Evolutionary conservation across 2,113 vertebrate species (phyloP), one percentile per base, ranked within the genome.

Genomic region (Cheirogaleus medius): DNA sequence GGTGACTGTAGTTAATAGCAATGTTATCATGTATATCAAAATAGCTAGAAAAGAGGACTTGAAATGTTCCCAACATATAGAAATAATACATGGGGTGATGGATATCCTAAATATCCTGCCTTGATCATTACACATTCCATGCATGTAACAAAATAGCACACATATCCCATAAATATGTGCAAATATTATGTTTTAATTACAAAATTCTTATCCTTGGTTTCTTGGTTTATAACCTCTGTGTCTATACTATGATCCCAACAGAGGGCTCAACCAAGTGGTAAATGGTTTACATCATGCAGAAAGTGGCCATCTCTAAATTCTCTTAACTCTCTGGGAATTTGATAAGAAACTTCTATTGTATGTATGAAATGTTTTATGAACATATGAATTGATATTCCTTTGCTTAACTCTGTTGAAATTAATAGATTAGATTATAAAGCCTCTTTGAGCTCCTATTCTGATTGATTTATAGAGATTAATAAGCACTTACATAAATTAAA

Each of bases 301-400:
- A 68, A 78, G 25, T 11, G 82, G 21, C 2, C 5, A 49, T 49
- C 18, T 12, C 39, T 6, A 37, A 39, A 49, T 52, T 87, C 32
- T 4, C 6, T 14, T 83, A 32, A 18, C 9, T 56, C 11, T 86
- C 64, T 56, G 39, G 27, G 58, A 29, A 25, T 76, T 84, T 90
- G 32, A 63, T 86, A 37, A 80, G 47, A 80, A 39, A 44, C 3
- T 64, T 87, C 54, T 60, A n/a, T 52, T 83, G 14, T 84, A 11
- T 93, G 47, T 54, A 17, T 87, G 9, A 90, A 71, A 66, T 88
- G 8, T 54, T 84, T 91, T 69, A 42, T 91, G 49, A 85, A 47
- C 18, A 68, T 60, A 69, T 32, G 6, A 21, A 80, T 76, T 92
- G 42, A 25, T 85, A 80, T 68, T 42, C 8, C 34, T 91, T 84